These are phyloP conservation scores for Ganaspis sp. DNA, from an alignment of 1,140 invertebrate species.

Conservation along the genomic window DNA sequence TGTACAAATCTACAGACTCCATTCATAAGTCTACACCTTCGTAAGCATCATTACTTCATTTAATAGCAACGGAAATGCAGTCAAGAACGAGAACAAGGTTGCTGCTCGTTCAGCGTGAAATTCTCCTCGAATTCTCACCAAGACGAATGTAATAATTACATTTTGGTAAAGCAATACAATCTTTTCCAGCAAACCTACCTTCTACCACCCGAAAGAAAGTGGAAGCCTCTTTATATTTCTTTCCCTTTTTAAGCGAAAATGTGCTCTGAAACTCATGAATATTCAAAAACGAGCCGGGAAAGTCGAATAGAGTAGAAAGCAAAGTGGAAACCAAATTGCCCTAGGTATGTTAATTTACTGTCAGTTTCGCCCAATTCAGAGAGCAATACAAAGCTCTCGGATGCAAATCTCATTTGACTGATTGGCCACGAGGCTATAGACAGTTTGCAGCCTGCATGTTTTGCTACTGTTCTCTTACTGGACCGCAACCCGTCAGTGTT, in stretches of 20 bases:
- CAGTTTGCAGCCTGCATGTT: neutral
- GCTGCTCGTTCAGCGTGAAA: constrained; percentile 1
- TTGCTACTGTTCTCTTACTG: neutral
- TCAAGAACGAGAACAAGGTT: constrained; percentile 12
- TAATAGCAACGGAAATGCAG: constrained; percentile 26
- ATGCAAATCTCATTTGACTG: neutral
- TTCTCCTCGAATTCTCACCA: neutral
- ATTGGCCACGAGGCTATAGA: neutral
- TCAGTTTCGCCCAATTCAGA: neutral
- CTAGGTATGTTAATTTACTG: constrained; percentile 53
- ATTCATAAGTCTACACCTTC: constrained; percentile 29
- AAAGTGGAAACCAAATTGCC: constrained; percentile 47
- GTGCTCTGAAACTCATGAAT: constrained; percentile 55
- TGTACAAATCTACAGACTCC: neutral
- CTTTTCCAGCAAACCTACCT: constrained; percentile 39
- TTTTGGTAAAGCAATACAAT: neutral
- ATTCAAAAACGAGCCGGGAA: constrained; percentile 58
- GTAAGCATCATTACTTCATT: constrained; percentile 23
- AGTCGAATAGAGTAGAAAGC: constrained; percentile 38
- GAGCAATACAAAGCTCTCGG: neutral
- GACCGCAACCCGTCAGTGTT: neutral
- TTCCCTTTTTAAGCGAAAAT: neutral
- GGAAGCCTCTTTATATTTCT: neutral
- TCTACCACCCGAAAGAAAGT: too few species aligned
- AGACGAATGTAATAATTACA: neutral